phyloP scores from a whole-genome alignment of 53 echinoderm and acorn worm genomes.

The Temnopleurus reevesii region DNA sequence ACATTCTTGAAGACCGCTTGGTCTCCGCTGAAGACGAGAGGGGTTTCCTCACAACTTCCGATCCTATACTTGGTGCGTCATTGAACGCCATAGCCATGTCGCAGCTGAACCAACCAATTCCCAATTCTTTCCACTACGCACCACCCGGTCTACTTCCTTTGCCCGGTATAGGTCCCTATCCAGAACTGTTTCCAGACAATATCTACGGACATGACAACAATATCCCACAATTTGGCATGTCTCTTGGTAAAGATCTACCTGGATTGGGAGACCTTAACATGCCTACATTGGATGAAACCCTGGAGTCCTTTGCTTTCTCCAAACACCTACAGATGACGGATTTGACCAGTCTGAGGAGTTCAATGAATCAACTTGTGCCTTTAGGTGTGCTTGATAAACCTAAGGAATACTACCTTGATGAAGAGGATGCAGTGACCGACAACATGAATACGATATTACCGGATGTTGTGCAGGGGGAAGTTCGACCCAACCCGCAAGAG shows the following conservation, averaged over 20 bases:
- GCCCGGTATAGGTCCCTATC: no score
- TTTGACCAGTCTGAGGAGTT: neutral
- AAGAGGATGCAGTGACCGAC: no score
- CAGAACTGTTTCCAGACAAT: neutral
- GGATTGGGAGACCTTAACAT: neutral
- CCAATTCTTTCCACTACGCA: no score
- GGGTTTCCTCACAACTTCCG: no score
- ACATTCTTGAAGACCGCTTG: no score
- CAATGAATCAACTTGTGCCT: neutral
- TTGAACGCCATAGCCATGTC: neutral
- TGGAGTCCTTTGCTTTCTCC: neutral
- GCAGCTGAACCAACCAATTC: neutral
- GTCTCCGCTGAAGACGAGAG: neutral
- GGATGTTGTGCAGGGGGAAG: neutral
- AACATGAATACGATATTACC: neutral
- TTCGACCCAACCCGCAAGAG: neutral
- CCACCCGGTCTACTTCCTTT: no score
- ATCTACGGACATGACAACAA: neutral
- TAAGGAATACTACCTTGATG: neutral
- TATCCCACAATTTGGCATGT: neutral
- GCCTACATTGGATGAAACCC: neutral
- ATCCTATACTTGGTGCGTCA: no score
- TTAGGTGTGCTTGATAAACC: neutral
- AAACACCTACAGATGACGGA: neutral
- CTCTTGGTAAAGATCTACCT: neutral